Evolutionary conservation across 1,140 invertebrate species (phyloP).

Genomic region (Plectrocnemia conspersa): DNA sequence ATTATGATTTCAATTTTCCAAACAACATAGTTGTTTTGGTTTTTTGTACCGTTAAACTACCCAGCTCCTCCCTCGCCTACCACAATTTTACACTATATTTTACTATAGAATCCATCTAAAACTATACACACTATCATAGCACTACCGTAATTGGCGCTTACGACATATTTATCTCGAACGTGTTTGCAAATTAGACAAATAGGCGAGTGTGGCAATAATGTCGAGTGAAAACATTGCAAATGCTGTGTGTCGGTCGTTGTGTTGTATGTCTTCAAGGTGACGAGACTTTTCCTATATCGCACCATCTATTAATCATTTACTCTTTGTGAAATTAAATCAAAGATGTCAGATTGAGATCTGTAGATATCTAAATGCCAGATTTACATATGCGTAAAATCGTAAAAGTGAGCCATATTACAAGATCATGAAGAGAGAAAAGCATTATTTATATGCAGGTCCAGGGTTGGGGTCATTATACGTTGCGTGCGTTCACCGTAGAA

Average conservation of each 20-base stretch:
- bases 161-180: constrained; percentile 5
- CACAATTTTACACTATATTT: no score
- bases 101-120: no score
- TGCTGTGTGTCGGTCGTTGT: not conserved
- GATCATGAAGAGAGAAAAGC: not conserved
- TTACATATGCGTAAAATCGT: not conserved
- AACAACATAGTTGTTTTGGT: no score
- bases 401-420: constrained; percentile 1
- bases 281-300: not conserved
- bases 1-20: no score
- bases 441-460: constrained; percentile 8
- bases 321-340: no score
- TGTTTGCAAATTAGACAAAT: constrained; percentile 11
- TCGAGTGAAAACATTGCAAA: constrained; percentile 2
- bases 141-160: not conserved
- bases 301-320: not conserved
- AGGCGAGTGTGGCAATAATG: constrained; percentile 2
- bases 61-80: no score
- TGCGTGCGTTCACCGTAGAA: no score
- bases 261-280: not conserved
- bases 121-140: no score
- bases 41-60: no score
- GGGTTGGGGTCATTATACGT: constrained; percentile 3
- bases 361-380: constrained; percentile 1
- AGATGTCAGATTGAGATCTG: no score